These are phyloP conservation scores for Bombus balteatus DNA, from an alignment of 1,140 invertebrate species.

Conservation along the genomic window DNA sequence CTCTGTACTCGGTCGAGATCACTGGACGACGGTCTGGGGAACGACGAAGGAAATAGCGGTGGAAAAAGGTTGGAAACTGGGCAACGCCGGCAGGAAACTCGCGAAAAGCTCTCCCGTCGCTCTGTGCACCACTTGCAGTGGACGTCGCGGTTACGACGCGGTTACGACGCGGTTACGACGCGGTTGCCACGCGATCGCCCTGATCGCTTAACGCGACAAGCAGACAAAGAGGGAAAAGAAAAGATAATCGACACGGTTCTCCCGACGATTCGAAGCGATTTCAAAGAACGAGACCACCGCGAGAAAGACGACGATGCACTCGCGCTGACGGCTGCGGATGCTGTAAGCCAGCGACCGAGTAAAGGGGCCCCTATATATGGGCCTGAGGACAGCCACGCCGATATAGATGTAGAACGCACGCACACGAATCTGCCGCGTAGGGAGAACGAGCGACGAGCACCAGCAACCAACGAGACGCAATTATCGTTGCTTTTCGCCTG, in stretches of 20 bases:
- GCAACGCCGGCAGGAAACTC: background rate
- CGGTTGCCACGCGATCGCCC: no score
- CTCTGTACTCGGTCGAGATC: background rate
- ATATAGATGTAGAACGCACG: background rate
- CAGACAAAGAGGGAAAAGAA: no score
- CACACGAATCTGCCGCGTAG: background rate
- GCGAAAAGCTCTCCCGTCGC: no score
- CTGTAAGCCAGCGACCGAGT: conserved; percentile 61
- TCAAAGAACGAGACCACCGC: no score
- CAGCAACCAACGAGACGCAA: conserved; percentile 7
- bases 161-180: no score
- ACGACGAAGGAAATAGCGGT: background rate
- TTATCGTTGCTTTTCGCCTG: background rate
- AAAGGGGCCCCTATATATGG: conserved; percentile 68
- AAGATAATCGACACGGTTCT: no score
- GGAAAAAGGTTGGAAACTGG: background rate
- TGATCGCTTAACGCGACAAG: no score
- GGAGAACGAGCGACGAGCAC: background rate
- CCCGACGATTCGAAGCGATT: no score
- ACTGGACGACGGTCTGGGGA: background rate
- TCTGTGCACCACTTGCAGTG: no score
- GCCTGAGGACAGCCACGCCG: conserved; percentile 2
- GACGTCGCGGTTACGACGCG: no score
- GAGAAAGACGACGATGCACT: conserved; percentile 36
- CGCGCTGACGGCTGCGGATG: conserved; percentile 61